A percentile compares a stretch with the other conserved stretches of the same genome.
phyloP scores from a whole-genome alignment of 2,888 invertebrate species.

The Tenthredo notha region DNA sequence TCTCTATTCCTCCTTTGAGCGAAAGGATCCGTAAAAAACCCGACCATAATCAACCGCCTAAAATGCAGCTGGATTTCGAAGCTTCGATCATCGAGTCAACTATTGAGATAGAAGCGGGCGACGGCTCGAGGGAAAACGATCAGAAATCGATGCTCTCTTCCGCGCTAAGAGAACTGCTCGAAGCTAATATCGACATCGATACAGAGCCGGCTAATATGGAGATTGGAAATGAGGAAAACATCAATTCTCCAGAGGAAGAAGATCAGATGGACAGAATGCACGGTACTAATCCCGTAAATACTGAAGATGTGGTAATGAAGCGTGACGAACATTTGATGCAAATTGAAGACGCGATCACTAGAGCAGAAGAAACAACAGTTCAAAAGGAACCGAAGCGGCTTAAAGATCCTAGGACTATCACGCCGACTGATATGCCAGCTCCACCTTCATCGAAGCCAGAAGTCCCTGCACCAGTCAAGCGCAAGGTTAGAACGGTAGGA shows the following conservation, averaged over 20 bases:
- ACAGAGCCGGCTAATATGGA: slow-evolving; percentile 47
- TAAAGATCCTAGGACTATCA: slow-evolving; percentile 74
- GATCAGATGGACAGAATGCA: slow-evolving; percentile 27
- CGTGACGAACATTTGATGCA: neutral
- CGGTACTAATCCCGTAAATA: slow-evolving; percentile 29
- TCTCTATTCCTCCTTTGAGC: slow-evolving; percentile 74
- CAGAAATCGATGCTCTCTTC: slow-evolving; percentile 71
- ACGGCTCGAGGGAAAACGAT: slow-evolving; percentile 65
- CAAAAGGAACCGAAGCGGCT: slow-evolving; percentile 63
- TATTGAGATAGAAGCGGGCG: slow-evolving; percentile 68
- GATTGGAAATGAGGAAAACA: slow-evolving; percentile 58
- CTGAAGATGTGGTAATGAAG: slow-evolving; percentile 26
- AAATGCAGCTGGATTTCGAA: slow-evolving; percentile 72
- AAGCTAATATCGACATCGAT: slow-evolving; percentile 71
- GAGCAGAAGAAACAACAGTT: slow-evolving; percentile 47
- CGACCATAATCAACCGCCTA: slow-evolving; percentile 64
- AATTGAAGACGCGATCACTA: neutral
- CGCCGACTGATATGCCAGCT: slow-evolving; percentile 72
- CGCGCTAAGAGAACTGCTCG: slow-evolving; percentile 72
- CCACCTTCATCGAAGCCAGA: slow-evolving; percentile 69
- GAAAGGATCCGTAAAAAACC: slow-evolving; percentile 75
- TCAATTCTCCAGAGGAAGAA: slow-evolving; percentile 60
- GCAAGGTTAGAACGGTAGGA: slow-evolving; percentile 76
- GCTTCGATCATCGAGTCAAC: slow-evolving; percentile 75
- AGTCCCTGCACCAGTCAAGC: slow-evolving; percentile 72